Evolutionary conservation across 2,797 vertebrate genomes (phyloP).

Genomic region (Myotis vivesi): DNA sequence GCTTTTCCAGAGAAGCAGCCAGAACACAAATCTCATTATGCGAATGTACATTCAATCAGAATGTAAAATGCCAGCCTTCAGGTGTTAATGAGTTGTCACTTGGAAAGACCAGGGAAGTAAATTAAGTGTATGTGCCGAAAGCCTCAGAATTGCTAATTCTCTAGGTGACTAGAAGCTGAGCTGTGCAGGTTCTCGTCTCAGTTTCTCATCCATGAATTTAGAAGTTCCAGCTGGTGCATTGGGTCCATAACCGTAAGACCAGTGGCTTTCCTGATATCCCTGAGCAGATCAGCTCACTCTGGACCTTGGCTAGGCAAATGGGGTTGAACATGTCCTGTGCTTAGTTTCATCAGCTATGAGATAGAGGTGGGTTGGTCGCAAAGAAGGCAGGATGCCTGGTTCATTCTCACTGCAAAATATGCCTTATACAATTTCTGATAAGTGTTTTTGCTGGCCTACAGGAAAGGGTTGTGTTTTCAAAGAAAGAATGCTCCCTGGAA

Average conservation of each 20-base stretch:
- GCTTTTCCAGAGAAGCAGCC: constrained; percentile 13
- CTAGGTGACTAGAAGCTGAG: background rate
- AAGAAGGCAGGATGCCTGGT: background rate
- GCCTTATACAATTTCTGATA: background rate
- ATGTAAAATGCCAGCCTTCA: background rate
- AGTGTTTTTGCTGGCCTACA: background rate
- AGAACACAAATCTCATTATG: background rate
- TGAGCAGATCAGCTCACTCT: background rate
- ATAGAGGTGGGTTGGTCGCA: background rate
- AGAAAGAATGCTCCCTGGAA: background rate
- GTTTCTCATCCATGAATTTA: background rate
- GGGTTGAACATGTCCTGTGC: background rate
- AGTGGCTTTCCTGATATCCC: background rate
- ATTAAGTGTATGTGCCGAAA: background rate
- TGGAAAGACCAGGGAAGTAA: background rate
- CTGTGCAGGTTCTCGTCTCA: background rate
- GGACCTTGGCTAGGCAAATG: too few species aligned
- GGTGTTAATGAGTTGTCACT: constrained; percentile 47
- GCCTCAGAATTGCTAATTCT: background rate
- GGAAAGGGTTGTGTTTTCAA: background rate
- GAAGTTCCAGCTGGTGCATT: background rate
- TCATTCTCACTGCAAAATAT: background rate
- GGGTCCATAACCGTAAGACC: background rate
- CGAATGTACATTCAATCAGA: background rate
- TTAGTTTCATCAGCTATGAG: background rate